Base-by-base conservation (phyloP, 2,888 invertebrate species). In the Hypomecis atomaria region DNA sequence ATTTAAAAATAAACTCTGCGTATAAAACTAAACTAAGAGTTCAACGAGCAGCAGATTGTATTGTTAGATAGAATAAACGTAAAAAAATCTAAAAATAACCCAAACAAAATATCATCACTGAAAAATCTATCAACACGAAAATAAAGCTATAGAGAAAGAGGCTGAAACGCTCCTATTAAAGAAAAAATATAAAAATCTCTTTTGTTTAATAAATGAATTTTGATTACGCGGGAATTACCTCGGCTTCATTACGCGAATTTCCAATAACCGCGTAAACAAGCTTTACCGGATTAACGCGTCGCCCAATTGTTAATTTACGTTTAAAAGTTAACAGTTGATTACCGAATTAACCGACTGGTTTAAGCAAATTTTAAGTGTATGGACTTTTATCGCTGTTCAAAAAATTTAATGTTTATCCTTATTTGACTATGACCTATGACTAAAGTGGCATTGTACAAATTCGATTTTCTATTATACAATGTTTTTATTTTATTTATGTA, bases 201-300 rank as follows among this genome's bases (percentile, higher is more conserved):
- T 42, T 38, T 53, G 49, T 13, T 49, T 56, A 36, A 62, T 62
- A 49, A 61, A 56, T 56, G 50, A 53, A 62, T 53, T 42, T 57
- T 62, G 47, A 62, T 52, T 42, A 44, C 38, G 54, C 42, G 48
- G 5, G 54, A 54, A 59, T 63, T 40, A 43, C 37, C n/a, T 44
- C 11, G 45, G 50, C 54, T 56, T 55, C 34, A 47, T 65, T 48
- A 50, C 56, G 23, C 40, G 43, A 61, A 53, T 61, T 61, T 53
- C 65, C 60, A 60, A 65, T 65, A 60, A 54, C 65, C 47, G 53
- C 48, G 44, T 58, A 53, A 61, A 65, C 59, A 59, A 43, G 56
- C 52, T 60, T 56, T 44, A 34, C 34, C 9, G 49, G 65, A 57
- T 65, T 61, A 57, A 65, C 50, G 52, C 53, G 58, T 58, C 56